phyloP scores from a whole-genome alignment of 1,140 invertebrate species.

The Tachypleus tridentatus region DNA sequence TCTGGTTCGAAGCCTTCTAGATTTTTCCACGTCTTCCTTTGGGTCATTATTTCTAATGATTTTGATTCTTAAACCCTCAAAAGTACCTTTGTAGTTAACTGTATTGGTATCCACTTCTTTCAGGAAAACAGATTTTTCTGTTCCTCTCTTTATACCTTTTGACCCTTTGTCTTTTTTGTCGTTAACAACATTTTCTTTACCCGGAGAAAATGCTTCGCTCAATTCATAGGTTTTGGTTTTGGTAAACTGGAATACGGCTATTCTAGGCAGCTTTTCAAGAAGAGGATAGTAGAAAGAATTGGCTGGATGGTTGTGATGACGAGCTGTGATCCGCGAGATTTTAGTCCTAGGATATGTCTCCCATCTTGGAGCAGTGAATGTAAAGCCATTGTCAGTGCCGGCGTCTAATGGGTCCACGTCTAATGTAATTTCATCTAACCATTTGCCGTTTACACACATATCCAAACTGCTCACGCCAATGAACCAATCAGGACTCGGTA shows the following conservation, averaged over 20 bases:
- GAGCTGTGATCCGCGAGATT: conserved; percentile 78
- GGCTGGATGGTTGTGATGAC: conserved; percentile 78
- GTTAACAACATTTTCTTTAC: too few relatives aligned
- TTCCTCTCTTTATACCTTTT: too few relatives aligned
- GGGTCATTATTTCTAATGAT: too few relatives aligned
- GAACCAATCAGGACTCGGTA: conserved; percentile 97
- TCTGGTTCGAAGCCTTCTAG: too few relatives aligned
- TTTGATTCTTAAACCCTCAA: too few relatives aligned
- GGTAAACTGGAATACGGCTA: conserved; percentile 71
- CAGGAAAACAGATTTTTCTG: too few relatives aligned
- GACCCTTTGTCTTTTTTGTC: too few relatives aligned
- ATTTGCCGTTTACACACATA: conserved; percentile 86
- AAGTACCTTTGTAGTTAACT: too few relatives aligned
- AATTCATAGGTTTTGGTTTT: too few relatives aligned
- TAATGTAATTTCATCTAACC: conserved; percentile 82
- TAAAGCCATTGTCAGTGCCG: conserved; percentile 92
- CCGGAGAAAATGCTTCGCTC: too few relatives aligned
- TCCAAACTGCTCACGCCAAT: conserved; percentile 86
- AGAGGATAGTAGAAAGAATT: conserved; percentile 91
- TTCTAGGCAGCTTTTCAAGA: conserved; percentile 68
- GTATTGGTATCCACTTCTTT: too few relatives aligned
- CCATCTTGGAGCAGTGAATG: conserved; percentile 91
- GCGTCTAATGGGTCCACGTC: conserved; percentile 92
- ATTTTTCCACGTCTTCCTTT: too few relatives aligned
- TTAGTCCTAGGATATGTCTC: conserved; percentile 77